Evolutionary conservation across 2,113 vertebrate species (phyloP).

Genomic region (Micronycteris hirsuta): DNA sequence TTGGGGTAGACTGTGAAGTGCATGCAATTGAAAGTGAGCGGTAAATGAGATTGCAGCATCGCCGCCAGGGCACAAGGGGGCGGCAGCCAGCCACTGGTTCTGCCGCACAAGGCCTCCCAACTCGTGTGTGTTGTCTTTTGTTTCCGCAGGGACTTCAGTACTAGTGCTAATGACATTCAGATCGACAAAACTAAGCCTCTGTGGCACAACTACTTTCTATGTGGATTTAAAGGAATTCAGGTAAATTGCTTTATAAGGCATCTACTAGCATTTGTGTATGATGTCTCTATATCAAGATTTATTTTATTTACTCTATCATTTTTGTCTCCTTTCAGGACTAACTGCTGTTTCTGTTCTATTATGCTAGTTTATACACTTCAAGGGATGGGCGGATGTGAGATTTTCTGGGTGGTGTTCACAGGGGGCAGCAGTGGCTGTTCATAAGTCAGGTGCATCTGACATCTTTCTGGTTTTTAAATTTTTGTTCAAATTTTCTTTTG

Average conservation of each 20-base stretch:
- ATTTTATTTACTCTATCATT: neutral
- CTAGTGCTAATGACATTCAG: constrained; percentile 82
- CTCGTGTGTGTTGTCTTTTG: no score
- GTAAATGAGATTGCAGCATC: neutral
- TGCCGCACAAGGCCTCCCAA: neutral
- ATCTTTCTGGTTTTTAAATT: neutral
- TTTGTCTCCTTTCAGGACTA: neutral
- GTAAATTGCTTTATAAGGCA: constrained; percentile 76
- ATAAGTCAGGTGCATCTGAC: neutral
- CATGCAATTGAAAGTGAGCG: neutral
- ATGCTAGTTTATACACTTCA: neutral
- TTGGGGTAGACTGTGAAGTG: neutral
- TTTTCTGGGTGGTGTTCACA: neutral
- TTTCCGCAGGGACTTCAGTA: constrained; percentile 89
- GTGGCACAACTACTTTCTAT: constrained; percentile 98
- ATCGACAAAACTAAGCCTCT: constrained; percentile 91
- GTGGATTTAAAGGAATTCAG: constrained; percentile 97
- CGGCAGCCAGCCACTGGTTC: constrained; percentile 73
- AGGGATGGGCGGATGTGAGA: neutral
- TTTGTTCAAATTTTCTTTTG: constrained; percentile 25
- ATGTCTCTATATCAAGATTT: neutral
- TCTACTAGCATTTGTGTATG: neutral
- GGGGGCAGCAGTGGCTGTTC: neutral
- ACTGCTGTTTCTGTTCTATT: neutral
- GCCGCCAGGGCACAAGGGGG: constrained; percentile 78